These are phyloP conservation scores for Drosophila takahashii DNA, from an alignment of 1,140 invertebrate species.

Conservation along the genomic window DNA sequence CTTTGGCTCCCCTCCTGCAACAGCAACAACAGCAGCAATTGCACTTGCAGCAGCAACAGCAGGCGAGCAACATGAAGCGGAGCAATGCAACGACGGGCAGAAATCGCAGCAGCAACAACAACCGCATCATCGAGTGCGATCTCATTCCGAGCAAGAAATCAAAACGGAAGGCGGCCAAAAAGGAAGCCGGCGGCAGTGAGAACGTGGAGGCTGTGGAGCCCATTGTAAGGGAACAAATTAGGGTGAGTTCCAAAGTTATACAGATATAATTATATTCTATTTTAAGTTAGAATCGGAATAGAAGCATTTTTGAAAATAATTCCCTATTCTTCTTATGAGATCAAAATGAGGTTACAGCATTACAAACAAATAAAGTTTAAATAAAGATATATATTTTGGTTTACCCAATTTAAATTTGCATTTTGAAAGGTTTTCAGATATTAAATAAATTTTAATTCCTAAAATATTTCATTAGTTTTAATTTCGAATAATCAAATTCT, in stretches of 20 bases:
- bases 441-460: too few species aligned
- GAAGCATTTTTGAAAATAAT: too few species aligned
- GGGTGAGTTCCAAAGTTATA: slow-evolving; percentile 31
- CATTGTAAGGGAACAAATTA: slow-evolving; percentile 69
- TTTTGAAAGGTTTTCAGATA: neutral
- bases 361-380: too few species aligned
- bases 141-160: slow-evolving; percentile 81
- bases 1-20: slow-evolving; percentile 62
- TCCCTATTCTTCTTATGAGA: too few species aligned
- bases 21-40: slow-evolving; percentile 51
- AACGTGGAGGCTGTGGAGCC: slow-evolving; percentile 48
- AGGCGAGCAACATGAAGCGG: slow-evolving; percentile 22
- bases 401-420: neutral
- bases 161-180: slow-evolving; percentile 66
- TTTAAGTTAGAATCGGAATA: too few species aligned
- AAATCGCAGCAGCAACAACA: slow-evolving; percentile 54
- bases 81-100: slow-evolving; percentile 21
- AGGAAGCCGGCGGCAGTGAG: slow-evolving; percentile 37
- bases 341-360: neutral
- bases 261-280: neutral
- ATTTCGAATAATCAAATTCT: too few species aligned
- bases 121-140: slow-evolving; percentile 78
- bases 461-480: too few species aligned
- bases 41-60: slow-evolving; percentile 20
- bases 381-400: too few species aligned